A percentile compares a stretch with the other conserved stretches of the same genome.
phyloP scores from a whole-genome alignment of 2,113 vertebrate species.

The Heptranchias perlo region DNA sequence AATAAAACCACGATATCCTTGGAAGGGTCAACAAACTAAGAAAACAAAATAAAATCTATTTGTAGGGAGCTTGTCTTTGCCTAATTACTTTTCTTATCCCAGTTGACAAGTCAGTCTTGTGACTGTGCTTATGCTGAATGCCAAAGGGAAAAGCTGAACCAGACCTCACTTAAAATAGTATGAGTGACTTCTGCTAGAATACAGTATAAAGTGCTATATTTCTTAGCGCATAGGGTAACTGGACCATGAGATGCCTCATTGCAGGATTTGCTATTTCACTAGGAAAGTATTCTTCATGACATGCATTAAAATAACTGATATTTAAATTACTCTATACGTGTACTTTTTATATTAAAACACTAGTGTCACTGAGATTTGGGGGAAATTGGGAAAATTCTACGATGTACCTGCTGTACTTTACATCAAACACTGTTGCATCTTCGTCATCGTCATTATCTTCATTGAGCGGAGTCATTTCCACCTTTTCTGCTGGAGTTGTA shows the following conservation, averaged over 20 bases:
- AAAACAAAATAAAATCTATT: background rate
- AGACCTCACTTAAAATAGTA: no score
- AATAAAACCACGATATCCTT: background rate
- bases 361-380: background rate
- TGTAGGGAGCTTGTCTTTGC: background rate
- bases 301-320: background rate
- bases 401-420: constrained; percentile 80
- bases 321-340: no score
- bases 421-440: constrained; percentile 86
- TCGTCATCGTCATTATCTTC: constrained; percentile 82
- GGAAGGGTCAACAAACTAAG: background rate
- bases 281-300: background rate
- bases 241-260: background rate
- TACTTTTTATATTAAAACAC: no score
- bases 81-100: background rate
- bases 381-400: background rate
- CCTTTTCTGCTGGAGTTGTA: constrained; percentile 83
- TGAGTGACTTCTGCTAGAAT: no score
- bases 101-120: background rate
- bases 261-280: background rate
- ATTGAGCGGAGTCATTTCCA: constrained; percentile 94
- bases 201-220: no score
- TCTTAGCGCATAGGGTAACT: background rate
- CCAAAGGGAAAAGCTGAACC: background rate
- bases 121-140: background rate